Conservation (phyloP, 2,113 vertebrate genomes). For the Raja brachyura region DNA sequence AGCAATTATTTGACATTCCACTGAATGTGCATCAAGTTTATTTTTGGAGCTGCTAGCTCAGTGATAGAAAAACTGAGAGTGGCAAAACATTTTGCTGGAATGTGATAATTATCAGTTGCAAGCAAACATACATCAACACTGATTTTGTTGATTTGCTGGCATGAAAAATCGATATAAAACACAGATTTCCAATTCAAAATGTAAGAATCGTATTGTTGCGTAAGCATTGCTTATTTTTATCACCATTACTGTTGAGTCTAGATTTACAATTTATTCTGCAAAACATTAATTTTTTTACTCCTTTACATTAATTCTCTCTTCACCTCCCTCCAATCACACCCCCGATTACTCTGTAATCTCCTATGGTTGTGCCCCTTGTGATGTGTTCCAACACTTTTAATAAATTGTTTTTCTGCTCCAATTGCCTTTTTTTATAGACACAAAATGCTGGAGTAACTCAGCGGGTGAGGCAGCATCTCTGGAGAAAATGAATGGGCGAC, state of each 20-base stretch:
- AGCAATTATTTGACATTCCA: constrained; percentile 34
- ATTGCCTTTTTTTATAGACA: too few relatives aligned
- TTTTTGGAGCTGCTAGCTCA: constrained; percentile 19
- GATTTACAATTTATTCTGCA: neutral
- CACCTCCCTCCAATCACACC: neutral
- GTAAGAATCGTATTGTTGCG: neutral
- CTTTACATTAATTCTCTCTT: neutral
- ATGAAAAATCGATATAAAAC: neutral
- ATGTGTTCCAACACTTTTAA: neutral
- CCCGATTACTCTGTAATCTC: neutral
- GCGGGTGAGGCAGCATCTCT: too few relatives aligned
- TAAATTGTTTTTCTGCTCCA: neutral
- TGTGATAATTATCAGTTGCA: constrained; percentile 5
- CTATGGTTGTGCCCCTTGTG: neutral
- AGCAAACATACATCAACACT: neutral
- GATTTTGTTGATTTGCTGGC: neutral
- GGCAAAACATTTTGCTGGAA: constrained; percentile 15
- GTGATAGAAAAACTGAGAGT: constrained; percentile 7
- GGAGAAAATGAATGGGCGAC: too few relatives aligned
- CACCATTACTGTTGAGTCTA: neutral
- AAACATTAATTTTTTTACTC: neutral
- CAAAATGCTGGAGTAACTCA: too few relatives aligned
- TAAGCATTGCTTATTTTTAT: neutral
- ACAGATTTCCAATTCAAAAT: neutral
- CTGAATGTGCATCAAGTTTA: constrained; percentile 17